Evolutionary conservation across 2,113 vertebrate species (phyloP).

Genomic region (Conger conger): DNA sequence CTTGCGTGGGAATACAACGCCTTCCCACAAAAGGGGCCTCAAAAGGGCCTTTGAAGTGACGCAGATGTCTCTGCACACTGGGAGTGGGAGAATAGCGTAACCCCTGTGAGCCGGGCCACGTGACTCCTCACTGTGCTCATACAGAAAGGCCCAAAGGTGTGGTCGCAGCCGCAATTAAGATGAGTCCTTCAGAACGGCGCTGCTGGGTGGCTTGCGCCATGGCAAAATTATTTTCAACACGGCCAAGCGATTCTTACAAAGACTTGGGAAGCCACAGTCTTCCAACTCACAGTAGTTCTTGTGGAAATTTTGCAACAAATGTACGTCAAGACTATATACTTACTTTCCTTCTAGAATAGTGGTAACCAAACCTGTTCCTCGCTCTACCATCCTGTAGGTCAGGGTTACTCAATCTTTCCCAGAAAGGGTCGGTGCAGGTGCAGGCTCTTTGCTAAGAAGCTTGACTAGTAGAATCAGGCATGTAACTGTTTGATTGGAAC

Average conservation of each 20-base stretch:
- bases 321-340: neutral
- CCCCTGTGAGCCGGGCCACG: neutral
- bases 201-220: neutral
- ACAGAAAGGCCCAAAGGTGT: neutral
- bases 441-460: too few relatives aligned
- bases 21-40: neutral
- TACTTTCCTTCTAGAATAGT: neutral
- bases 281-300: neutral
- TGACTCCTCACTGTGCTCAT: neutral
- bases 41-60: conserved; percentile 2
- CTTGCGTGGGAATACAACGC: neutral
- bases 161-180: neutral
- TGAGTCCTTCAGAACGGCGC: neutral
- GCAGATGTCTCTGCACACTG: conserved; percentile 13
- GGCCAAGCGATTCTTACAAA: neutral
- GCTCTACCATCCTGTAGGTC: too few relatives aligned
- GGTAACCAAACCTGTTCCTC: too few relatives aligned
- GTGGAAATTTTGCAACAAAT: neutral
- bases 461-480: too few relatives aligned
- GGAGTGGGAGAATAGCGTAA: neutral
- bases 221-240: neutral
- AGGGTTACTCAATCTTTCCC: too few relatives aligned
- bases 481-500: too few relatives aligned
- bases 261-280: neutral
- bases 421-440: too few relatives aligned